Evolutionary conservation across 2,797 vertebrate species (phyloP).

Genomic region (Gallirallus australis): DNA sequence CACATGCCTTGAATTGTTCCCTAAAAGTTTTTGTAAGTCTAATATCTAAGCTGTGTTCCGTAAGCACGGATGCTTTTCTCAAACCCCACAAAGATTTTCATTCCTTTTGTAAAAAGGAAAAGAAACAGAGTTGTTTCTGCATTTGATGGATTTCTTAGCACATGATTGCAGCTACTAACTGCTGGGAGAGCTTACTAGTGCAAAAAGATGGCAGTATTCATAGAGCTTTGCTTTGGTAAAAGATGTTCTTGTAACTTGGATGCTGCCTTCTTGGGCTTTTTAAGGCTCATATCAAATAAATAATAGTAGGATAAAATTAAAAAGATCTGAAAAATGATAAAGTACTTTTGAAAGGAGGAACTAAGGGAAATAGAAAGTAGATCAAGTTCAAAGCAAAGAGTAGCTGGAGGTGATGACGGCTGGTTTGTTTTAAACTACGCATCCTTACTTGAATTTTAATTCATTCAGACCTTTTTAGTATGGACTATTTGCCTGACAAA

Average conservation of each 20-base stretch:
- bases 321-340: conserved; percentile 39
- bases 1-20: not conserved
- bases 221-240: not conserved
- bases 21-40: rapidly evolving
- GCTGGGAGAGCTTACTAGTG: not conserved
- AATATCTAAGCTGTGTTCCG: not conserved
- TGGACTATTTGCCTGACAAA: conserved; percentile 19
- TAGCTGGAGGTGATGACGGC: conserved; percentile 42
- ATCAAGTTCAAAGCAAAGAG: conserved; percentile 48
- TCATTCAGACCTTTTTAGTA: not conserved
- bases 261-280: not conserved
- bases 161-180: not conserved
- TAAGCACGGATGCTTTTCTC: not conserved
- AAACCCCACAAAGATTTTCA: not conserved
- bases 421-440: conserved; percentile 45
- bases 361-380: conserved; percentile 37
- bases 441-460: conserved; percentile 34
- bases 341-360: conserved; percentile 39
- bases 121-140: not conserved
- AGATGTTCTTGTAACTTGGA: not conserved
- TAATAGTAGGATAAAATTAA: conserved; percentile 1
- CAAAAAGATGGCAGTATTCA: not conserved
- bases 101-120: not conserved
- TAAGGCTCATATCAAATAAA: conserved; percentile 14
- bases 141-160: not conserved